Conservation (phyloP, 1,140 invertebrate genomes). For the Aplysia californica region DNA sequence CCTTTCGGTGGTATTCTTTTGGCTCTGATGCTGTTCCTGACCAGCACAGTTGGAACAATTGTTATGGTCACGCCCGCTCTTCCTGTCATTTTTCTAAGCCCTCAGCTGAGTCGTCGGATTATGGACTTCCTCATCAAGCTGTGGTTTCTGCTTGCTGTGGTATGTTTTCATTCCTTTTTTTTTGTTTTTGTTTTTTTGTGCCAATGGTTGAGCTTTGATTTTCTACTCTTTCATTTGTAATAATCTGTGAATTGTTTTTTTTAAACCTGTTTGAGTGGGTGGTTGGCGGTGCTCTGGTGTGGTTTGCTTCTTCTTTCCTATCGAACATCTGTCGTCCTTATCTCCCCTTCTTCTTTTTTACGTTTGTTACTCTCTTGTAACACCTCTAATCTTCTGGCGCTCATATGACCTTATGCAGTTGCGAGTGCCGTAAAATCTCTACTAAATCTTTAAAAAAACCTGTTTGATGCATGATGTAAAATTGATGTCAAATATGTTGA, state of each 20-base stretch:
- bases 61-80: constrained; percentile 35
- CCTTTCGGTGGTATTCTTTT: constrained; percentile 28
- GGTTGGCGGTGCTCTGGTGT: too few relatives aligned
- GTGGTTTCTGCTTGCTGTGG: constrained; percentile 38
- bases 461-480: too few relatives aligned
- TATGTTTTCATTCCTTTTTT: background rate
- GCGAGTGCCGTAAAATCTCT: too few relatives aligned
- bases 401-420: too few relatives aligned
- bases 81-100: constrained; percentile 25
- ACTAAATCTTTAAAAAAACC: too few relatives aligned
- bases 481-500: too few relatives aligned
- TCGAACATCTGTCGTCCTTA: too few relatives aligned
- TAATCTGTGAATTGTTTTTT: background rate
- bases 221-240: background rate
- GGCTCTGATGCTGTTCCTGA: constrained; percentile 20
- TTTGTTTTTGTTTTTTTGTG: background rate
- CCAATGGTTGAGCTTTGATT: background rate
- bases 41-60: constrained; percentile 34
- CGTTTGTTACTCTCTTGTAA: too few relatives aligned
- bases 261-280: background rate
- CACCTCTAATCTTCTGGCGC: too few relatives aligned
- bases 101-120: constrained; percentile 14
- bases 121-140: constrained; percentile 34
- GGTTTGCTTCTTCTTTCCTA: too few relatives aligned
- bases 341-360: too few relatives aligned